These are phyloP conservation scores for Hirtodrosophila confusa DNA, from an alignment of 2,888 invertebrate species.

Conservation along the genomic window DNA sequence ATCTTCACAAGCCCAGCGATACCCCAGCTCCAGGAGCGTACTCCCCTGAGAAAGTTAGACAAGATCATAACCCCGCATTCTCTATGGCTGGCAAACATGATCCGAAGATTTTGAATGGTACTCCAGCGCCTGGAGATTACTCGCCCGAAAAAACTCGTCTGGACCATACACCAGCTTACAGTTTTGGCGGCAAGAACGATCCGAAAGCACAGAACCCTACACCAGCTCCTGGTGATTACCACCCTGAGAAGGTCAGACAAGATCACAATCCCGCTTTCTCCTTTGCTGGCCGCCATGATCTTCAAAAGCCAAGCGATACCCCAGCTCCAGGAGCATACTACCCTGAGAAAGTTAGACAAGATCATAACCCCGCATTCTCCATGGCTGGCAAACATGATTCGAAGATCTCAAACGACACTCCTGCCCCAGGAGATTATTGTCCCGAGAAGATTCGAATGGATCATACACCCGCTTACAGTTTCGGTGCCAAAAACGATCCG, in stretches of 20 bases:
- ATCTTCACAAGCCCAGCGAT: constrained; percentile 81
- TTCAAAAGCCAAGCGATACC: constrained; percentile 87
- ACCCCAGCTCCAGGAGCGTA: constrained; percentile 84
- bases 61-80: constrained; percentile 82
- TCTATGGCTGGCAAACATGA: constrained; percentile 86
- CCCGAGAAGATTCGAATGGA: constrained; percentile 85
- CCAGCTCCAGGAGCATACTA: constrained; percentile 86
- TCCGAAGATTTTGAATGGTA: constrained; percentile 83
- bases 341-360: constrained; percentile 85
- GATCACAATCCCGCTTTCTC: constrained; percentile 86
- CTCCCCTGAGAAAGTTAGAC: constrained; percentile 56
- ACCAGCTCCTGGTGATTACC: constrained; percentile 85
- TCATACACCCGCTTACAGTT: constrained; percentile 85
- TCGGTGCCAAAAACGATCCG: constrained; percentile 81
- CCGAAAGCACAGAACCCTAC: constrained; percentile 81
- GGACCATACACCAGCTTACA: constrained; percentile 83
- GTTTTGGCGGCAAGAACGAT: constrained; percentile 27
- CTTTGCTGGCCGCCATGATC: constrained; percentile 88
- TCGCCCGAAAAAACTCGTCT: constrained; percentile 85
- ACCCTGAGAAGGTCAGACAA: constrained; percentile 85
- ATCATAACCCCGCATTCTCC: constrained; percentile 86
- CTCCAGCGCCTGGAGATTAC: constrained; percentile 86
- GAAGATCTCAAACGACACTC: constrained; percentile 87
- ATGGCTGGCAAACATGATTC: constrained; percentile 88
- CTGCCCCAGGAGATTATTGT: constrained; percentile 87